Evolutionary conservation across 2,888 invertebrate genomes (phyloP).

Genomic region (Platypus cylindrus): DNA sequence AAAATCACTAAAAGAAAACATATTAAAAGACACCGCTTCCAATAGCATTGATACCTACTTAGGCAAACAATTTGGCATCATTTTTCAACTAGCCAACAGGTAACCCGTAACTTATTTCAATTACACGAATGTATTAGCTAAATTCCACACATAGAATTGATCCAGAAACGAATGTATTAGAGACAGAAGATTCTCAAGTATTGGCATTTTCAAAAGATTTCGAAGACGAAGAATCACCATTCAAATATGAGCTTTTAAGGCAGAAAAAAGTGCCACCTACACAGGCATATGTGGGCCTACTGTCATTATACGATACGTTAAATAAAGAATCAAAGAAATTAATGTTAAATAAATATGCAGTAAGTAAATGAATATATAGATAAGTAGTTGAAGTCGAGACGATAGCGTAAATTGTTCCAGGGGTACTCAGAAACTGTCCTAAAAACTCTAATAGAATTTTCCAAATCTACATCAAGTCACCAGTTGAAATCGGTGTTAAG

Average conservation of each 20-base stretch:
- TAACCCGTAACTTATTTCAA: conserved; percentile 5
- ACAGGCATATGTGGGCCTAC: conserved; percentile 44
- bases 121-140: too few relatives aligned
- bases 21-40: too few relatives aligned
- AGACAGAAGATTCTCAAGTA: conserved; percentile 22
- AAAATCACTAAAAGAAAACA: conserved; percentile 3
- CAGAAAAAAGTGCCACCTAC: conserved; percentile 44
- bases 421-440: conserved; percentile 50
- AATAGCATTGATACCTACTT: conserved; percentile 24
- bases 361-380: conserved; percentile 34
- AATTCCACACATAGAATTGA: conserved; percentile 9
- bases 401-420: conserved; percentile 27
- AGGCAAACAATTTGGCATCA: conserved; percentile 30
- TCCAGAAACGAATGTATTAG: background rate
- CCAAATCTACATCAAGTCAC: conserved; percentile 43
- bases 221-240: conserved; percentile 28
- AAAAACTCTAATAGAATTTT: conserved; percentile 40
- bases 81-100: conserved; percentile 29
- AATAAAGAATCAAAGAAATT: conserved; percentile 54
- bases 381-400: background rate
- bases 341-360: conserved; percentile 46
- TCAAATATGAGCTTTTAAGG: conserved; percentile 26
- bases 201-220: conserved; percentile 27
- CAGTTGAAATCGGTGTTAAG: conserved; percentile 45
- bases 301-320: conserved; percentile 48